Conservation (phyloP, 2,113 vertebrate genomes). For the Melozone crissalis region DNA sequence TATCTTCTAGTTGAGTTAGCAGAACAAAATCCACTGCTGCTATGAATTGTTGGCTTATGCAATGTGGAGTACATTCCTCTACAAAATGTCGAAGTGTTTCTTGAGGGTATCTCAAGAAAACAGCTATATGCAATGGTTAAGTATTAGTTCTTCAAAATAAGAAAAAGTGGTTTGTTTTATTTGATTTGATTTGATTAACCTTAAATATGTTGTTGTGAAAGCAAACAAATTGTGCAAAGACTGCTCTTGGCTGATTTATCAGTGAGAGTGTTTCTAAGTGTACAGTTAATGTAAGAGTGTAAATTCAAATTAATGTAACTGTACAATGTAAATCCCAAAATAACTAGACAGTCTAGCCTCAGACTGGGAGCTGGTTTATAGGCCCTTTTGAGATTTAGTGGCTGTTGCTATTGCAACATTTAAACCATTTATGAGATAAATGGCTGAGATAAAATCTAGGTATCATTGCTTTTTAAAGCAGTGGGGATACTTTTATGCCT, state of each 20-base stretch:
- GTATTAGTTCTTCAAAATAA: background rate
- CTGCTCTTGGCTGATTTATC: background rate
- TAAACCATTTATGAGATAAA: slow-evolving; percentile 15
- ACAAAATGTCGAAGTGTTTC: background rate
- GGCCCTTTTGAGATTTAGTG: background rate
- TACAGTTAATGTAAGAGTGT: background rate
- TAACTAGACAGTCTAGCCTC: background rate
- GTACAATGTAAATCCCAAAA: background rate
- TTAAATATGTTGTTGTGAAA: background rate
- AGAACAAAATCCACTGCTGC: background rate
- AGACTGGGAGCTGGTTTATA: background rate
- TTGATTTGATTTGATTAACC: background rate
- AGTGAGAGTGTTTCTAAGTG: background rate
- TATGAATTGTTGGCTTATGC: background rate
- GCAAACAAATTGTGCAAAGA: background rate
- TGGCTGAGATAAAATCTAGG: slow-evolving; percentile 21
- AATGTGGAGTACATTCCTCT: background rate
- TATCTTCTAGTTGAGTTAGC: background rate
- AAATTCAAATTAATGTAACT: background rate
- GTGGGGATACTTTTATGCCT: background rate
- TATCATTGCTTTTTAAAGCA: background rate
- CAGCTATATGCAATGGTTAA: background rate
- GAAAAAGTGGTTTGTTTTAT: background rate
- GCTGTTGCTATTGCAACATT: background rate
- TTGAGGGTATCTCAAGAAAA: background rate